These are phyloP conservation scores for Salvelinus namaycush DNA, from an alignment of 2,113 vertebrate species.

Conservation along the genomic window DNA sequence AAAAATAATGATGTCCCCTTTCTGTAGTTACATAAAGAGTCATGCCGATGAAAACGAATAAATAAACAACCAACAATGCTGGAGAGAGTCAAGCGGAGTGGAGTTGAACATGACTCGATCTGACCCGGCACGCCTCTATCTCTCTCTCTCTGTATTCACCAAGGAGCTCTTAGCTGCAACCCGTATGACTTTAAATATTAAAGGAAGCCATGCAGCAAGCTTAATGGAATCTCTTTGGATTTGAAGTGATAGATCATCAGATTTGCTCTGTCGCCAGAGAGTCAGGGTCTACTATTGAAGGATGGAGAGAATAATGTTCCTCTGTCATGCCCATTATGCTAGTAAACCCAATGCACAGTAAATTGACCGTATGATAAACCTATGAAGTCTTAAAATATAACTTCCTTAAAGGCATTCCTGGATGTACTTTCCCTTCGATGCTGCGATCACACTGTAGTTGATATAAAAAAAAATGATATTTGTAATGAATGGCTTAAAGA, in stretches of 20 bases:
- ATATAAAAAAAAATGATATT: background rate
- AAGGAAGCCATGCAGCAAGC: slow-evolving; percentile 6
- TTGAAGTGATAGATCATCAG: slow-evolving; percentile 42
- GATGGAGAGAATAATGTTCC: slow-evolving; percentile 12
- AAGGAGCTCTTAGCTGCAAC: no score
- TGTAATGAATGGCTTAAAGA: slow-evolving; percentile 27
- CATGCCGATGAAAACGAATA: background rate
- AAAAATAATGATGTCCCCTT: no score
- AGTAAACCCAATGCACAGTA: no score
- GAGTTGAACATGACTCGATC: background rate
- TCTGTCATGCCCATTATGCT: background rate
- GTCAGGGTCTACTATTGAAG: slow-evolving; percentile 38
- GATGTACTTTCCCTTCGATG: slow-evolving; percentile 5
- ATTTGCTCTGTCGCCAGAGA: slow-evolving; percentile 42
- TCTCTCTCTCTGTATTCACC: no score
- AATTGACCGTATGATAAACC: no score
- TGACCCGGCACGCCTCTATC: background rate
- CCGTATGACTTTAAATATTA: no score
- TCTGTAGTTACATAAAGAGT: no score
- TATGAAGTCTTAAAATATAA: no score
- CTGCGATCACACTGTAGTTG: slow-evolving; percentile 13
- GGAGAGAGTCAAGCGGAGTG: background rate
- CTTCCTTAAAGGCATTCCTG: slow-evolving; percentile 5
- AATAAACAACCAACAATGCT: background rate
- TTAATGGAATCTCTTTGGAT: slow-evolving; percentile 42